phyloP scores from a whole-genome alignment of 1,140 invertebrate species.

The Euwallacea fornicatus region DNA sequence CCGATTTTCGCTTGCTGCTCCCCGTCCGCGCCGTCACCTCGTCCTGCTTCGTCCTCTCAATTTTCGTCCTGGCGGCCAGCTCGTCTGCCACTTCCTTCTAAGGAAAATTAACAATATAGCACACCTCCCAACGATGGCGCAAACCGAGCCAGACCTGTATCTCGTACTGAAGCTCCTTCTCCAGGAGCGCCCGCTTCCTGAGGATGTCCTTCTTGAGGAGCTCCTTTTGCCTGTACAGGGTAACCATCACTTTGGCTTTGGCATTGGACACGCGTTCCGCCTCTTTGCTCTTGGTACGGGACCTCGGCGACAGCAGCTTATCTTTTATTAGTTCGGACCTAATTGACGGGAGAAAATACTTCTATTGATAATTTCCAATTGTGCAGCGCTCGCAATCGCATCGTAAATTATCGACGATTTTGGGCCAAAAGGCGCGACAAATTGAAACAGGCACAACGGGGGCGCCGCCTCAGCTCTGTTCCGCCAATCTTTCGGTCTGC shows the following conservation, averaged over 20 bases:
- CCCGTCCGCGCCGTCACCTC: slow-evolving; percentile 60
- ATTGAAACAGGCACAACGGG: no score
- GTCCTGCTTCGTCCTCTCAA: slow-evolving; percentile 70
- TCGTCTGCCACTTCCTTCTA: slow-evolving; percentile 73
- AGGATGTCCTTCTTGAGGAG: slow-evolving; percentile 91
- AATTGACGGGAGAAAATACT: neutral
- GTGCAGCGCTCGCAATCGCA: no score
- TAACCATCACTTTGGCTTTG: slow-evolving; percentile 64
- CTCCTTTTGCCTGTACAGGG: slow-evolving; percentile 85
- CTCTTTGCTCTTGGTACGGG: slow-evolving; percentile 50
- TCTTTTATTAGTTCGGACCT: slow-evolving; percentile 43
- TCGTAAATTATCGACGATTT: no score
- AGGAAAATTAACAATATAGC: slow-evolving; percentile 28
- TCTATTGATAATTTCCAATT: no score
- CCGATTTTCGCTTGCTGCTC: slow-evolving; percentile 61
- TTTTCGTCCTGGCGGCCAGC: slow-evolving; percentile 66
- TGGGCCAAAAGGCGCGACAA: no score
- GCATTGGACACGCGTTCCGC: slow-evolving; percentile 59
- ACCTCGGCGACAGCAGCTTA: slow-evolving; percentile 46
- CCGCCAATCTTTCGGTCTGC: no score
- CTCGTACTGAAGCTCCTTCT: slow-evolving; percentile 88
- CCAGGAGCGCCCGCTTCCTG: slow-evolving; percentile 83
- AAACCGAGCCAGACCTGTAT: slow-evolving; percentile 67
- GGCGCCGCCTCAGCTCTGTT: no score
- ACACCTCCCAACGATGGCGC: neutral